These are phyloP conservation scores for Apamea sordens DNA, from an alignment of 2,888 invertebrate species.

Conservation along the genomic window DNA sequence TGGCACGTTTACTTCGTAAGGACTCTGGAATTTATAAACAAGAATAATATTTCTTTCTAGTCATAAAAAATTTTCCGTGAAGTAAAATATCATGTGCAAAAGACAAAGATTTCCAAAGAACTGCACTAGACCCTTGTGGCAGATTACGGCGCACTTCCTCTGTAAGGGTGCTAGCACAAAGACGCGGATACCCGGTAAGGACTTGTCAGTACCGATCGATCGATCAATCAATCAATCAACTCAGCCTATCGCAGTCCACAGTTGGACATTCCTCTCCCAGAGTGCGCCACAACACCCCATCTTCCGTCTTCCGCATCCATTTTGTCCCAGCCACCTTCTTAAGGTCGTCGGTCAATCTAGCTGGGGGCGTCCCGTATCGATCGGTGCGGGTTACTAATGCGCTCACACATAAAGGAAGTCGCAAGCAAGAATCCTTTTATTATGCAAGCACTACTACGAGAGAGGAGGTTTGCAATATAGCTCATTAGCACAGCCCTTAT, in stretches of 20 bases:
- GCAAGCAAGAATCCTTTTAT: too few relatives aligned
- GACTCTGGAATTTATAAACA: constrained; percentile 90
- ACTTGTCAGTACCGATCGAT: not conserved
- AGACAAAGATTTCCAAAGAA: not conserved
- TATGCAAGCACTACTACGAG: not conserved
- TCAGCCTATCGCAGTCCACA: too few relatives aligned
- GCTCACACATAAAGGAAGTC: not conserved
- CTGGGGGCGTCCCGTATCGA: too few relatives aligned
- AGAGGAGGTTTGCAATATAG: not conserved
- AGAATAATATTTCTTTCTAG: not conserved
- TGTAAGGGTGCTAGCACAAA: not conserved
- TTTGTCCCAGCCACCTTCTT: too few relatives aligned
- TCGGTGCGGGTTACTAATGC: not conserved
- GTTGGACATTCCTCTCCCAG: too few relatives aligned
- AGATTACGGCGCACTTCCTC: not conserved
- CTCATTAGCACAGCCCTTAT: not conserved
- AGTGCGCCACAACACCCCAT: too few relatives aligned
- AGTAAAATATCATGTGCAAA: not conserved
- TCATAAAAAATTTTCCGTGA: not conserved
- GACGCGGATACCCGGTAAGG: not conserved
- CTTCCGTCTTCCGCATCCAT: too few relatives aligned
- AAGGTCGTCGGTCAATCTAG: too few relatives aligned
- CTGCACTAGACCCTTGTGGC: not conserved
- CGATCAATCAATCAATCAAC: too few relatives aligned
- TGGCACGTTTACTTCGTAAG: constrained; percentile 94